A percentile compares a stretch with the other conserved stretches of the same genome.
Evolutionary conservation across 2,888 invertebrate genomes (phyloP).

Genomic region (Thysanoteuthis rhombus): DNA sequence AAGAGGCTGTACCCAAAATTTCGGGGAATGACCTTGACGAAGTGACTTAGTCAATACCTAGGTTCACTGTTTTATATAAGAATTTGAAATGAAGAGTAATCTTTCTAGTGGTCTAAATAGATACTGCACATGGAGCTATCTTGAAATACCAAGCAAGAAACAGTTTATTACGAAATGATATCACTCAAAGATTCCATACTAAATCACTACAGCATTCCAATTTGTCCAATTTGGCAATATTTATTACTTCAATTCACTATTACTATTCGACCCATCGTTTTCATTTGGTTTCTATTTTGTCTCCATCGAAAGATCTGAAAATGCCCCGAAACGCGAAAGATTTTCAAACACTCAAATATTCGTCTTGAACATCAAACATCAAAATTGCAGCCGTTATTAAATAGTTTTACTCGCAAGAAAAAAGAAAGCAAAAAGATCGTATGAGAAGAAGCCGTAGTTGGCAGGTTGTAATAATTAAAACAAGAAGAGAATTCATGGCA

Average conservation of each 20-base stretch:
- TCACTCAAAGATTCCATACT: neutral
- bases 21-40: no score
- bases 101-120: no score
- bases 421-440: neutral
- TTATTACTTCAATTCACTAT: neutral
- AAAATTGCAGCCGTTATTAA: neutral
- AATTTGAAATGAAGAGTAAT: no score
- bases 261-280: neutral
- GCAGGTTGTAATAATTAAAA: neutral
- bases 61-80: no score
- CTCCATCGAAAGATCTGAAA: neutral
- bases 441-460: no score
- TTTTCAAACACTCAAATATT: neutral
- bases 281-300: neutral
- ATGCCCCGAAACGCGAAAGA: neutral
- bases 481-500: neutral
- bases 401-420: neutral
- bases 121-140: no score
- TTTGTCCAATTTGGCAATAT: neutral
- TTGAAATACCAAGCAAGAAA: neutral
- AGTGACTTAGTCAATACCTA: no score
- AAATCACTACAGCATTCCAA: neutral
- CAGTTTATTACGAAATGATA: no score
- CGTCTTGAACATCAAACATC: neutral
- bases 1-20: no score